These are phyloP conservation scores for Porites evermanni DNA, from an alignment of 92 coral and sea anemone species.

Conservation along the genomic window DNA sequence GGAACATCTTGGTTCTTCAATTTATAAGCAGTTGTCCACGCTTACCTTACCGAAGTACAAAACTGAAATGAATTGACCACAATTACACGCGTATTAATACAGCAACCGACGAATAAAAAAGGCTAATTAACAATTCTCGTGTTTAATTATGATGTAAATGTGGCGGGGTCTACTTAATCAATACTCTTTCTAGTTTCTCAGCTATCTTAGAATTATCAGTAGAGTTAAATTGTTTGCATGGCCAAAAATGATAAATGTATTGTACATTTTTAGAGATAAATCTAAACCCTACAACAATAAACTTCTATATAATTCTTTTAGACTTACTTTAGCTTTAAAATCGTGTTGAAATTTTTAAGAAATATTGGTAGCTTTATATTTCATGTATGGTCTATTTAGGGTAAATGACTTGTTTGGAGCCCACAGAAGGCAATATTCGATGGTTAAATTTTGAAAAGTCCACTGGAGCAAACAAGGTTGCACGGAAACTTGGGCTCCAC, in stretches of 20 bases:
- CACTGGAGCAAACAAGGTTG: slow-evolving; percentile 14
- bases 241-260: not conserved
- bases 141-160: not conserved
- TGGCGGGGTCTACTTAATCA: slow-evolving; percentile 3
- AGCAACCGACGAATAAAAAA: slow-evolving; percentile 12
- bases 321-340: not conserved
- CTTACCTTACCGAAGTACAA: not conserved
- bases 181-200: slow-evolving; percentile 10
- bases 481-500: slow-evolving; percentile 2
- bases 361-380: not conserved
- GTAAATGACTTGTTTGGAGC: slow-evolving; percentile 30
- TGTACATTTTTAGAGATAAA: not conserved
- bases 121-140: slow-evolving; percentile 3
- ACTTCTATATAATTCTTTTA: not conserved
- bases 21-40: not conserved
- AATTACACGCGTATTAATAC: slow-evolving; percentile 23
- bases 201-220: slow-evolving; percentile 1
- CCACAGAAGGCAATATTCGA: slow-evolving; percentile 23
- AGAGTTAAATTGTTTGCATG: not conserved
- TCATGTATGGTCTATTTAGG: not conserved
- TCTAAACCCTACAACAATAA: not conserved
- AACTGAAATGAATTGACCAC: not conserved
- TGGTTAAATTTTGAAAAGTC: slow-evolving; percentile 23
- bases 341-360: not conserved
- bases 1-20: not conserved